A percentile compares a stretch with the other conserved stretches of the same genome.
phyloP scores from a whole-genome alignment of 2,113 vertebrate species.

The Mystacornis crossleyi region DNA sequence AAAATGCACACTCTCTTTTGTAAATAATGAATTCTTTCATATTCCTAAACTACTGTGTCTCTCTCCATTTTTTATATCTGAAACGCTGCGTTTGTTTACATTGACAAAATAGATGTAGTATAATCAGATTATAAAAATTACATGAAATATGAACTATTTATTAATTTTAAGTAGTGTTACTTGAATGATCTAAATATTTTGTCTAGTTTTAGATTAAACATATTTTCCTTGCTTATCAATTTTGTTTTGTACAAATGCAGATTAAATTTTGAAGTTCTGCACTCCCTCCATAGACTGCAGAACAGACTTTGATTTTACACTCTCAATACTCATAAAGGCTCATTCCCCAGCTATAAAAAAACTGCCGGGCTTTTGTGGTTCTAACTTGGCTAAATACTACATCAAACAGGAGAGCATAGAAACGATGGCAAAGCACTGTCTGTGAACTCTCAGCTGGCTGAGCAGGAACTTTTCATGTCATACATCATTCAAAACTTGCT shows the following conservation, averaged over 20 bases:
- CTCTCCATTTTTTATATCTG: neutral
- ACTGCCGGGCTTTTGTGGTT: neutral
- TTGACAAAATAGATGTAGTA: neutral
- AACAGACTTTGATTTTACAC: neutral
- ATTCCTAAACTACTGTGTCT: neutral
- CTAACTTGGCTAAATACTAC: neutral
- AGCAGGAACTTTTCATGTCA: neutral
- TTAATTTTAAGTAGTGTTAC: neutral
- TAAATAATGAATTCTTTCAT: conserved; percentile 4
- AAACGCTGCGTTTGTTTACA: neutral
- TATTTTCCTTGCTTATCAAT: neutral
- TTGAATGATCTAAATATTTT: neutral
- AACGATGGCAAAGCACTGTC: neutral
- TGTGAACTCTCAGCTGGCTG: neutral
- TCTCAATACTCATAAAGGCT: neutral
- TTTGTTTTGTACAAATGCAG: neutral
- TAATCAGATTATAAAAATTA: neutral
- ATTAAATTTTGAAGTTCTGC: neutral
- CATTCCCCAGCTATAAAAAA: neutral
- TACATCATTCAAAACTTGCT: conserved; percentile 7
- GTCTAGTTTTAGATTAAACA: neutral
- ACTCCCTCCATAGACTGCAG: neutral
- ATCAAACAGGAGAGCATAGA: neutral
- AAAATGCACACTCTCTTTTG: neutral
- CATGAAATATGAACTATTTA: neutral